Base-by-base conservation (phyloP, 2,888 invertebrate genomes). In the Lasioglossum calceatum region DNA sequence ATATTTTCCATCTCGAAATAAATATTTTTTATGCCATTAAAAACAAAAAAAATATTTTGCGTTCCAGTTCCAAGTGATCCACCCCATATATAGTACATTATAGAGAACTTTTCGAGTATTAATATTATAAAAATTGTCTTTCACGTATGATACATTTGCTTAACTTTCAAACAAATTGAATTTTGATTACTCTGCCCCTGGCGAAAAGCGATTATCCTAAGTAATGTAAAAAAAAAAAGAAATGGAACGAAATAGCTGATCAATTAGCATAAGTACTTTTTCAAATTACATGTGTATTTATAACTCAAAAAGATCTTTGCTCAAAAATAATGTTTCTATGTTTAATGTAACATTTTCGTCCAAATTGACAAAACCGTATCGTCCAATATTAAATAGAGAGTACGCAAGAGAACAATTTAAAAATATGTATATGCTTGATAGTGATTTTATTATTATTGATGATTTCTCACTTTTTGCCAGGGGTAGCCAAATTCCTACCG, bases 141-240 rank as follows among this genome's bases (percentile, higher is more conserved):
- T 82, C 19, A 23, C 7, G 16, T 82, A 76, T 39, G 27, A 72
- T 10, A 36, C 61, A 77, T 72, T 50, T 72, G 42, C 42, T 44
- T 39, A 81, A 16, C 23, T 80, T n/a, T 23, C n/a, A 1, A 80
- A 77, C 4, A 23, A 50, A 39, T 76, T 54, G 54, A 42, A 78
- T 32, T 50, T 75, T 14, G 32, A 39, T 44, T 42, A 39, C 27
- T 50, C 47, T 70, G 39, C 70, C 70, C 70, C 70, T 70, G 70
- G 39, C 23, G 10, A 70, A 70, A 70, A 70, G 70, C 19, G 23
- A 70, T 70, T 70, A 39, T 39, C 10, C 23, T 39, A 36, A 23
- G 36, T 39, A 23, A 70, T 70, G 12, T 39, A 5, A 19, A 5
- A 47, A 47, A 47, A 67, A 36, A 32, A 64, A 36, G 36, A 67